Evolutionary conservation across 1,140 invertebrate species (phyloP), one percentile per base, ranked within the genome.

Genomic region (Patella vulgata): DNA sequence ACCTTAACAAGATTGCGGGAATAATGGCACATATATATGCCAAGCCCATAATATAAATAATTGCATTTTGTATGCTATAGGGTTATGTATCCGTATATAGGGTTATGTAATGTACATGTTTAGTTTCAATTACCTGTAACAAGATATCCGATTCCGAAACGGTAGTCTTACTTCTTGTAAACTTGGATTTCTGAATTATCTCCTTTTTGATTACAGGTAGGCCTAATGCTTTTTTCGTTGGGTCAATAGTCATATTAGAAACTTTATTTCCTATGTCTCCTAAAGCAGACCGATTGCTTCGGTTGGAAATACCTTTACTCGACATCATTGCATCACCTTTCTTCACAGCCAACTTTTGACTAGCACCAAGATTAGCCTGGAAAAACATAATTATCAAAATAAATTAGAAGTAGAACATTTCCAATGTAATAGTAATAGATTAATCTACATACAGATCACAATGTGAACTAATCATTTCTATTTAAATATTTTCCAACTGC

Each of bases 261-360:
- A 82, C 80, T 58, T 78, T 74, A 58, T 80, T 78, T 14, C 71
- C 71, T 55, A 80, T 80, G 60, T 82, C 80, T 4, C 79, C 76
- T 17, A 83, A 62, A 8, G 81, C 78, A 33, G 73, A 63, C 50
- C 75, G 19, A 19, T 68, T 17, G 57, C 63, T 11, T 59, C 58
- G 21, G 58, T 53, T 11, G 68, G 65, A 19, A 63, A 63, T 6
- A 59, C 53, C 11, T 53, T 56, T 47, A 62, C 64, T 53, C 64
- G 57, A 12, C 50, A 51, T 11, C 50, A 28, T 48, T 66, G 40
- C 31, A 43, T 54, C 1, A 63, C 58, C 50, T 75, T 73, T 14
- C 51, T 50, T 43, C 44, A 30, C 31, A 58, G 52, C 17, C 51
- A 46, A 3, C 46, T 67, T 46, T 58, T 57, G 50, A 71, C 75